Evolutionary conservation across 35 echinoderm and acorn worm genomes (phyloP).

Genomic region (Nesometra sesokonis): DNA sequence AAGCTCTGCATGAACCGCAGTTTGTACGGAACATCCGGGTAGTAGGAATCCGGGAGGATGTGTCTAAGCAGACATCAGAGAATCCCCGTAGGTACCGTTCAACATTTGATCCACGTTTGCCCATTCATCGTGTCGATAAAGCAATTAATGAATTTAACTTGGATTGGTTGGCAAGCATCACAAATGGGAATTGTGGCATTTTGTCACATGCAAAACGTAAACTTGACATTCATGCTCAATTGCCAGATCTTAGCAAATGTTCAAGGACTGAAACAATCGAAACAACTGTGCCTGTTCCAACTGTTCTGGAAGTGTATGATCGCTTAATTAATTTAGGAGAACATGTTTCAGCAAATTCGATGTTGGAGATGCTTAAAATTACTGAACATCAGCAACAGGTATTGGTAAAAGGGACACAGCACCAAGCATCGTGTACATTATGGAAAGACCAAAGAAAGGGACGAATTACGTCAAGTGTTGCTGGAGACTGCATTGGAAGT

Average conservation of each 20-base stretch:
- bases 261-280: slow-evolving; percentile 5
- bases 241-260: neutral
- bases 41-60: slow-evolving; percentile 24
- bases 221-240: neutral
- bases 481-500: no score
- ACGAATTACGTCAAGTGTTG: slow-evolving; percentile 46
- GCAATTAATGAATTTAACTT: slow-evolving; percentile 13
- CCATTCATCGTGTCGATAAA: slow-evolving; percentile 3
- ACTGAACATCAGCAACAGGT: slow-evolving; percentile 25
- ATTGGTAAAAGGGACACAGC: neutral
- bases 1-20: slow-evolving; percentile 20
- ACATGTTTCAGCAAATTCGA: neutral
- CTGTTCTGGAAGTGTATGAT: slow-evolving; percentile 5
- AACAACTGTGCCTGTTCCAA: slow-evolving; percentile 5
- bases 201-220: slow-evolving; percentile 5
- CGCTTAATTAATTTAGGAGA: neutral
- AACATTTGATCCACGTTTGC: slow-evolving; percentile 14
- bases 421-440: slow-evolving; percentile 5
- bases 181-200: slow-evolving; percentile 53
- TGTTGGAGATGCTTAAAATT: neutral
- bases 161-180: slow-evolving; percentile 28
- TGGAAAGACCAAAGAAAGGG: slow-evolving; percentile 12
- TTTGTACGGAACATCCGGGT: slow-evolving; percentile 49
- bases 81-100: slow-evolving; percentile 14
- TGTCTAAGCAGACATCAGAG: neutral